These are phyloP conservation scores for Drosophila prostipennis DNA, from an alignment of 2,888 invertebrate species.

Conservation along the genomic window DNA sequence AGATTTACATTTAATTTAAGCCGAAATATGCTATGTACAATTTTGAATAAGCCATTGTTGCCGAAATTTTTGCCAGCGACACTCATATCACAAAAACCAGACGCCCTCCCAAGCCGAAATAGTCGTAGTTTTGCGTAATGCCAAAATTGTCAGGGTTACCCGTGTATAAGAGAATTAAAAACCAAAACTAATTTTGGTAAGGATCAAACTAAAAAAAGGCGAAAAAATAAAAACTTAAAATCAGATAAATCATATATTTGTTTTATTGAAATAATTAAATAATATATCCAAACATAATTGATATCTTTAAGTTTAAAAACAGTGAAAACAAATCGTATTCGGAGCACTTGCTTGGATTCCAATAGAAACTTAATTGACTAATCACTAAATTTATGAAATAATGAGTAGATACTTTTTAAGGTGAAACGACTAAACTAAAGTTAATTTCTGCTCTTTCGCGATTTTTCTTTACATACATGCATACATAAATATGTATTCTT, in stretches of 20 bases:
- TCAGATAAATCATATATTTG: constrained; percentile 42
- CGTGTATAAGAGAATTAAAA: constrained; percentile 19
- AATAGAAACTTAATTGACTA: constrained; percentile 32
- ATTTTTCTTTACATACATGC: constrained; percentile 33
- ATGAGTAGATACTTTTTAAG: constrained; percentile 67
- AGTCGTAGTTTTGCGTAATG: constrained; percentile 39
- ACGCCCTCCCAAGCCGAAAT: constrained; percentile 71
- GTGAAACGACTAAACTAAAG: constrained; percentile 38
- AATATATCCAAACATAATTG: constrained; percentile 71
- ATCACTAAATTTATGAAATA: constrained; percentile 57
- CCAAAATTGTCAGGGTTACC: constrained; percentile 48
- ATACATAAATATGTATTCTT: constrained; percentile 15
- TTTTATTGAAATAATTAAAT: constrained; percentile 75
- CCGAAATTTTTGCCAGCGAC: constrained; percentile 62
- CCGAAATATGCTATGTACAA: constrained; percentile 47
- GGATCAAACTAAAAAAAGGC: constrained; percentile 2
- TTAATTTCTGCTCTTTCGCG: constrained; percentile 31
- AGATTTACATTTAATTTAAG: constrained; percentile 22
- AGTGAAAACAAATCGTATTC: constrained; percentile 69
- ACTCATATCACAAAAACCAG: constrained; percentile 71
- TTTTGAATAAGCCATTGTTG: constrained; percentile 39
- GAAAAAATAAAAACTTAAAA: constrained; percentile 10
- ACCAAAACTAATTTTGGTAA: background rate
- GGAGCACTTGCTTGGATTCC: constrained; percentile 49
- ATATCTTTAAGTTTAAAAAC: constrained; percentile 59